A percentile compares a stretch with the other conserved stretches of the same genome.
Evolutionary conservation across 92 coral and sea anemone species (phyloP).

Genomic region (Phenganax marumi): DNA sequence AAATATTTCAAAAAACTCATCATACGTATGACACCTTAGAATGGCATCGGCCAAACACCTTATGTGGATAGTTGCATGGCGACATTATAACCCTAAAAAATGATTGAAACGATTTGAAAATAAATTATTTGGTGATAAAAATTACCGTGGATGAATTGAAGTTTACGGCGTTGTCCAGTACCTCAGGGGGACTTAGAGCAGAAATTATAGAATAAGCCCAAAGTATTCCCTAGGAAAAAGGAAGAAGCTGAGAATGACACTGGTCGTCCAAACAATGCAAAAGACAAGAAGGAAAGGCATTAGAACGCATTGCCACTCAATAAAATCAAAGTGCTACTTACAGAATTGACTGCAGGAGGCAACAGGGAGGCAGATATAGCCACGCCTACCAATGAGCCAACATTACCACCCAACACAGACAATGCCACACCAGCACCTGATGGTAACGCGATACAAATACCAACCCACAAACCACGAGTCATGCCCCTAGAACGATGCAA

Average conservation of each 20-base stretch:
- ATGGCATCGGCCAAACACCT: not conserved
- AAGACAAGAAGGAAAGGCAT: no score
- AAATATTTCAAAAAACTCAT: not conserved
- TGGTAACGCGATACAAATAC: slow-evolving; percentile 37
- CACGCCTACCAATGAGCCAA: slow-evolving; percentile 40
- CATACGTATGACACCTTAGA: not conserved
- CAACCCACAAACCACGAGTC: slow-evolving; percentile 31
- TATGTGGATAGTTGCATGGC: no score
- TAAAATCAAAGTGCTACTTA: slow-evolving; percentile 8
- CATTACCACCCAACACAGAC: slow-evolving; percentile 41
- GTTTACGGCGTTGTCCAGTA: not conserved
- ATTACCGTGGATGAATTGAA: not conserved
- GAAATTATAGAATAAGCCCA: no score
- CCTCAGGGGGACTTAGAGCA: not conserved
- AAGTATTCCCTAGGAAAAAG: no score
- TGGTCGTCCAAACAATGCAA: no score
- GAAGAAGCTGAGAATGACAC: no score
- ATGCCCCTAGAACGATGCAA: slow-evolving; percentile 8
- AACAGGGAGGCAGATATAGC: slow-evolving; percentile 44
- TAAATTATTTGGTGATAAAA: no score
- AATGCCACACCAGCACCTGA: slow-evolving; percentile 48
- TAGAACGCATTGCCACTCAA: not conserved
- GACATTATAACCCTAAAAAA: no score
- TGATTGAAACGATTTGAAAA: no score
- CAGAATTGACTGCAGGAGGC: slow-evolving; percentile 40